Evolutionary conservation across 2,113 vertebrate species (phyloP).

Genomic region (Pteropus alecto): DNA sequence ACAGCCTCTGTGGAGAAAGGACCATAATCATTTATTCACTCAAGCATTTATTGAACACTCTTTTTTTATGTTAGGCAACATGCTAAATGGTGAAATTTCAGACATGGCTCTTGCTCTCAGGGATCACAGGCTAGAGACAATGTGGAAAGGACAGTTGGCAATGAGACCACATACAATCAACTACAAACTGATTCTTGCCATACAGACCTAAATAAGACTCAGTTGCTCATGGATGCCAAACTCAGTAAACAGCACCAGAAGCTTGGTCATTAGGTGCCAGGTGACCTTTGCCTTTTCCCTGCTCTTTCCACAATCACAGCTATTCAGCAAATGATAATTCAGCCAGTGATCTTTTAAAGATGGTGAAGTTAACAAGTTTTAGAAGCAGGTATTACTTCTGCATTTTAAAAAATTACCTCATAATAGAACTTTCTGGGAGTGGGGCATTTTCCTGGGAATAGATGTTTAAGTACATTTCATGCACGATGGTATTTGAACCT

Average conservation of each 20-base stretch:
- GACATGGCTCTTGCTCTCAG: neutral
- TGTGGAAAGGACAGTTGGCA: neutral
- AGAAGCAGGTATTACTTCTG: slow-evolving; percentile 1
- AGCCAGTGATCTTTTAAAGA: slow-evolving; percentile 10
- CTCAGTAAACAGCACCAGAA: neutral
- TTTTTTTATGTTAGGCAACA: slow-evolving; percentile 4
- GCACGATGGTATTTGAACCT: neutral
- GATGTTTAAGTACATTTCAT: neutral
- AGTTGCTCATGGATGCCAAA: neutral
- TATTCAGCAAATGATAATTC: slow-evolving; percentile 7
- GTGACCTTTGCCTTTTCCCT: neutral
- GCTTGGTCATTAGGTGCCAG: neutral
- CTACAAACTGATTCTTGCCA: slow-evolving; percentile 2
- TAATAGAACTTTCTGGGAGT: neutral
- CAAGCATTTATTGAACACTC: neutral
- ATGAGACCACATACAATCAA: neutral
- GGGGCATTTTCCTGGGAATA: neutral
- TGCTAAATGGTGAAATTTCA: slow-evolving; percentile 14
- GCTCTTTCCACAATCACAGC: neutral
- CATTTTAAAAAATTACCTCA: neutral
- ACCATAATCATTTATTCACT: neutral
- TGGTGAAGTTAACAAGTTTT: neutral
- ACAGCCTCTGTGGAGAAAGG: neutral
- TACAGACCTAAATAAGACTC: neutral
- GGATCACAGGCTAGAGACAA: neutral